These are phyloP conservation scores for Stictonetta naevosa DNA, from an alignment of 2,113 vertebrate species.

Conservation along the genomic window DNA sequence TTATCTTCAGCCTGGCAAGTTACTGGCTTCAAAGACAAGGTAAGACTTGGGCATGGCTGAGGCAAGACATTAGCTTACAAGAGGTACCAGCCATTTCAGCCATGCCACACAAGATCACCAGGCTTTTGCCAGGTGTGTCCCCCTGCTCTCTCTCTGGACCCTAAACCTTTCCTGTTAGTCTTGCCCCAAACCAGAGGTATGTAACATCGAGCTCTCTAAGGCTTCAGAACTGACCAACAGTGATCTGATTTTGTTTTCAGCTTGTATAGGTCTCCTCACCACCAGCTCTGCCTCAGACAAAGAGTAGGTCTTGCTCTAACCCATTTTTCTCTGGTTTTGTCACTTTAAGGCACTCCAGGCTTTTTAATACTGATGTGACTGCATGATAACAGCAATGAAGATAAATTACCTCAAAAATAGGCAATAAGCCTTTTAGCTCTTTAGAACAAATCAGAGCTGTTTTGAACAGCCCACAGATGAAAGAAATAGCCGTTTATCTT, in stretches of 20 bases:
- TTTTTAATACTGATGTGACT: slow-evolving; percentile 35
- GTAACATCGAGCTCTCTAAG: background rate
- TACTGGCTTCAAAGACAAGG: background rate
- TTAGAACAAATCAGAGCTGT: slow-evolving; percentile 43
- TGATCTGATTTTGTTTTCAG: background rate
- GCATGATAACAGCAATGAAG: slow-evolving; percentile 59
- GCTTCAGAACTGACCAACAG: background rate
- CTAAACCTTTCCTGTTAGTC: background rate
- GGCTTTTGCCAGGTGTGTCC: background rate
- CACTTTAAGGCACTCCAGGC: background rate
- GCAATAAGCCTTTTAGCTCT: slow-evolving; percentile 57
- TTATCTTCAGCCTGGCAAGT: background rate
- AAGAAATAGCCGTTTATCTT: slow-evolving; percentile 50
- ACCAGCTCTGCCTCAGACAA: background rate
- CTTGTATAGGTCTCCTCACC: background rate
- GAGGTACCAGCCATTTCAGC: background rate
- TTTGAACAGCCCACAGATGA: background rate
- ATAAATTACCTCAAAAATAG: slow-evolving; percentile 50
- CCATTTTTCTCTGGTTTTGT: slow-evolving; percentile 25
- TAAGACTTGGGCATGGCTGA: background rate
- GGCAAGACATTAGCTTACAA: background rate
- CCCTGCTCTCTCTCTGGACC: rapidly evolving
- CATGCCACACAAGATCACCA: background rate
- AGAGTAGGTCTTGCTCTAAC: background rate
- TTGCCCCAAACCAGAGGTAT: background rate